Base-by-base conservation (phyloP, 1,140 invertebrate species). In the Brachionus koreanus region DNA sequence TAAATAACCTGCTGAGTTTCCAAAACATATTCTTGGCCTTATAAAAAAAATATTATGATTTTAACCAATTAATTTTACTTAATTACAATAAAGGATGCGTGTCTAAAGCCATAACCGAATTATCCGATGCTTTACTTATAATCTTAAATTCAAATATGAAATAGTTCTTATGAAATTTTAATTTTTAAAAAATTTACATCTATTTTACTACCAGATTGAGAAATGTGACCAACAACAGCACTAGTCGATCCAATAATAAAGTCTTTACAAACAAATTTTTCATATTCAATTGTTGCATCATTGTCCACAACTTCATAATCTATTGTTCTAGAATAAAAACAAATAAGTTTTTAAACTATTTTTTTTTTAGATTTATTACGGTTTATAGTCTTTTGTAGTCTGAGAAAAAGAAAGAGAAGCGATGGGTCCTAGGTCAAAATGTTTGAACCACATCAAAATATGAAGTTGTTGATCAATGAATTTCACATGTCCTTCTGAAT, bases 401-500 rank as follows among this genome's bases (percentile, higher is more conserved):
- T 82, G 49, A 39, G 82, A 67, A 63, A 82, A 82, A 5, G 76
- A 83, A 1, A 83, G 33, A n/a, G 83, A 83, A 6, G 29, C 33
- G 2, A 83, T 83, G 12, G 83, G 52, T 12, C 83, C 83, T 7
- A 83, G 49, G 74, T 83, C 52, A 37, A 67, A 82, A 39, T 83
- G 75, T 16, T 83, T 85, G 77, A 57, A 89, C 88, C 88, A 88
- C 83, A 88, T 87, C 23, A 88, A 84, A 2, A 89, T 83, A 74
- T 87, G 87, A n/a, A 89, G 83, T 61, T 85, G 86, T 75, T 89
- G 87, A 83, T 89, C 88, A 85, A 87, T 88, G 84, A 89, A 88
- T 83, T 87, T 87, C 0, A 89, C 86, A 85, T 88, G 87, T 0
- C 88, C 88, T 63, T 84, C 85, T 23, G 85, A 85, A 85, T 89